Percentiles rank a stretch among this genome's conserved stretches.
Conservation (phyloP, 1,140 invertebrate species). For the Drosophila ohnishii region DNA sequence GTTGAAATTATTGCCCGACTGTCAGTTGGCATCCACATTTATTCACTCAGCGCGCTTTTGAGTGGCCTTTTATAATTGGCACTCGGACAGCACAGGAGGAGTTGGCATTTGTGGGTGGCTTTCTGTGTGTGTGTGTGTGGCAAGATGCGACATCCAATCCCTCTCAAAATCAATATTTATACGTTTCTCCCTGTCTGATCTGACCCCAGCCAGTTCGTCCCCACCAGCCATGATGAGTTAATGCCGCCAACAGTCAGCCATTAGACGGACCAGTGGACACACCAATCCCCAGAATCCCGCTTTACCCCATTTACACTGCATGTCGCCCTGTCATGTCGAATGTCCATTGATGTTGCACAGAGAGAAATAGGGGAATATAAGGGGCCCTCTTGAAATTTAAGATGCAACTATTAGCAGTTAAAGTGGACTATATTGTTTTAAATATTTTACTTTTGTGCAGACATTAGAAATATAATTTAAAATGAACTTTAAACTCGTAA, state of each 20-base stretch:
- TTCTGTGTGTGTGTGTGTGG: not conserved
- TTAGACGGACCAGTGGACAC: constrained; percentile 56
- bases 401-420: no score
- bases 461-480: not conserved
- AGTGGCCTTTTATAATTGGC: constrained; percentile 71
- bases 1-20: constrained; percentile 78
- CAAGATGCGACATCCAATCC: constrained; percentile 9
- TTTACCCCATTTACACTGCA: constrained; percentile 17
- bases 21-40: constrained; percentile 70
- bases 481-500: no score
- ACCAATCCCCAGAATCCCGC: constrained; percentile 34
- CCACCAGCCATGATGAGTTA: constrained; percentile 61
- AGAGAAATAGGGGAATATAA: not conserved
- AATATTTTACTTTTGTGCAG: not conserved
- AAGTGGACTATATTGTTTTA: no score
- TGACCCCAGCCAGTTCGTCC: constrained; percentile 9
- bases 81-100: constrained; percentile 22
- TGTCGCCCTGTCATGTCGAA: constrained; percentile 57
- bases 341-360: constrained; percentile 40
- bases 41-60: constrained; percentile 62
- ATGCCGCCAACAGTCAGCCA: constrained; percentile 65
- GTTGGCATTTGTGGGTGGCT: constrained; percentile 22
- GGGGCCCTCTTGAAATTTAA: not conserved
- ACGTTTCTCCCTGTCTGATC: constrained; percentile 26
- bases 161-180: constrained; percentile 45